Evolutionary conservation across 2,797 vertebrate species (phyloP).

Genomic region (Chelidonichthys spinosus): DNA sequence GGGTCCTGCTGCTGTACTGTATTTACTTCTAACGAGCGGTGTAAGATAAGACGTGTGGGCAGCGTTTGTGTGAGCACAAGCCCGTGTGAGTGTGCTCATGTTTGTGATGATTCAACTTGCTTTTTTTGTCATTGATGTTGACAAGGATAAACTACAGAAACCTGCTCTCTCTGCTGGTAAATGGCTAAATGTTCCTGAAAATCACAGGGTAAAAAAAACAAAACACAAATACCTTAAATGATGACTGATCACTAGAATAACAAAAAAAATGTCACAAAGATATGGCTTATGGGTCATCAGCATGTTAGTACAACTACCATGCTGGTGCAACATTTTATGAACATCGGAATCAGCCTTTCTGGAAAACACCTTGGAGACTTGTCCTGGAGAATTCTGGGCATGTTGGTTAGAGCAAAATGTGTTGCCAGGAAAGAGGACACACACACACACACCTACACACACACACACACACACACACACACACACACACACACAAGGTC

Average conservation of each 20-base stretch:
- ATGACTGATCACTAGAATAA: constrained; percentile 16
- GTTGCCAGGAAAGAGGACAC: constrained; percentile 63
- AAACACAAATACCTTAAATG: constrained; percentile 25
- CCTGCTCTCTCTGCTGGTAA: constrained; percentile 55
- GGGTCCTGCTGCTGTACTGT: constrained; percentile 60
- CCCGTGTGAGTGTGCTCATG: constrained; percentile 26
- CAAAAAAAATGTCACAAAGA: constrained; percentile 2
- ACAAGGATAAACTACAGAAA: constrained; percentile 59
- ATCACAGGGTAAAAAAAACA: constrained; percentile 22
- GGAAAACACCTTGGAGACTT: constrained; percentile 66
- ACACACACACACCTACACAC: constrained; percentile 23
- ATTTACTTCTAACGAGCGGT: constrained; percentile 63
- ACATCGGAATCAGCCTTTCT: constrained; percentile 51
- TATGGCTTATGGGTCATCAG: neutral
- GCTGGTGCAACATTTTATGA: constrained; percentile 41
- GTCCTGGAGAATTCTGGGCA: constrained; percentile 59
- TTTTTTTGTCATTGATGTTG: constrained; percentile 70
- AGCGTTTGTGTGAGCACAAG: constrained; percentile 47
- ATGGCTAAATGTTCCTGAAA: constrained; percentile 49
- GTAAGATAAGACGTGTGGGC: constrained; percentile 69
- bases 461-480: constrained; percentile 30
- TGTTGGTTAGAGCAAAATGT: constrained; percentile 68
- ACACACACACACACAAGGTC: constrained; percentile 45
- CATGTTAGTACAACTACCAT: constrained; percentile 16
- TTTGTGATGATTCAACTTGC: constrained; percentile 65